phyloP scores from a whole-genome alignment of 2,888 invertebrate genomes.

The Agonopterix arenella region DNA sequence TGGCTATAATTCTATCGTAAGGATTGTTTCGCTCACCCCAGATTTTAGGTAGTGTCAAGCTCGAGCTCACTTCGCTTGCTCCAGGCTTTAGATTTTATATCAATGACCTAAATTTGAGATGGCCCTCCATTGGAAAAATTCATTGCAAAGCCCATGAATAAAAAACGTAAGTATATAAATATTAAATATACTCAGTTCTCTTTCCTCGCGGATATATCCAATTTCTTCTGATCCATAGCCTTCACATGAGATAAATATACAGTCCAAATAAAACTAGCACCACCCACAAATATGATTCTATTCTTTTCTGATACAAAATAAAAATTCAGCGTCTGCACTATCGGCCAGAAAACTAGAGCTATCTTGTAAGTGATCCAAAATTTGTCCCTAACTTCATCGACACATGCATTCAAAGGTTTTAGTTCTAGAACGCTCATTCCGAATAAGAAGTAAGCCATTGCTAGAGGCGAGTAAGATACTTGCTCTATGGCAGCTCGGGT shows the following conservation, averaged over 20 bases:
- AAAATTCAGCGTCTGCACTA: constrained; percentile 85
- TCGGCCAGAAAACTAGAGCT: constrained; percentile 82
- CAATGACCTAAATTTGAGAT: no score
- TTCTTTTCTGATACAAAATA: constrained; percentile 83
- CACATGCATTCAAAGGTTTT: constrained; percentile 77
- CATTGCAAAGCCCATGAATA: no score
- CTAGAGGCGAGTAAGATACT: constrained; percentile 82
- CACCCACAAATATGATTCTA: constrained; percentile 83
- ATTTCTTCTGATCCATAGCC: constrained; percentile 9
- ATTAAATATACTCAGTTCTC: not conserved
- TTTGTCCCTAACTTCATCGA: constrained; percentile 82
- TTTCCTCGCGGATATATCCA: not conserved
- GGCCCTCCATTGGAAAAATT: no score
- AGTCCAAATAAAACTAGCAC: constrained; percentile 86
- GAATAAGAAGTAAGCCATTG: constrained; percentile 85
- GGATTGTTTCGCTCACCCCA: no score
- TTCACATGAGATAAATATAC: constrained; percentile 88
- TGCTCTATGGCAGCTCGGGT: constrained; percentile 78
- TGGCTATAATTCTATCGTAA: no score
- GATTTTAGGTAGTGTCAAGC: no score
- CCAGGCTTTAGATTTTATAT: no score
- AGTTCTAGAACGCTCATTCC: constrained; percentile 84
- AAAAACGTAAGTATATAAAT: no score
- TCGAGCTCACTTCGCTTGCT: no score
- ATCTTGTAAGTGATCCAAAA: constrained; percentile 85